Base-by-base conservation (phyloP, 2,888 invertebrate species). In the Tetheella fluctuosa region DNA sequence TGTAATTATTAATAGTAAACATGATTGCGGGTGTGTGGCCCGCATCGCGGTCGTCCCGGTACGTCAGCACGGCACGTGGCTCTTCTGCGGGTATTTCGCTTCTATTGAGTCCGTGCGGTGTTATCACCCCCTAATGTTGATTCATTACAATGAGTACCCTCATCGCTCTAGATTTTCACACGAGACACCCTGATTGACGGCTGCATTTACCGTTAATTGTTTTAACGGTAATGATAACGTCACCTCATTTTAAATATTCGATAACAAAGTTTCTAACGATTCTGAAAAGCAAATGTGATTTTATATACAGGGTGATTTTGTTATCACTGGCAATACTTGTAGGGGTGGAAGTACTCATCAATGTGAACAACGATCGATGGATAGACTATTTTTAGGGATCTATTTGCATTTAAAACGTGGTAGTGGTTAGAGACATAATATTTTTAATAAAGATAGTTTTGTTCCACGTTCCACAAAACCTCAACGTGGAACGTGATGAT, bases 81-180 rank as follows among this genome's bases (percentile, higher is more conserved):
- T 25, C 25, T 23, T 56, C 66, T 69, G 73, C 69, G 71, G 66
- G 69, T 34, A 48, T n/a, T 25, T 48, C n/a, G 52, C 57, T 57
- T 59, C 54, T 48, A 65, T 63, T 68, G 74, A 64, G 63, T 60
- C 64, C 17, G 20, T 8, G 20, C 20, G 48, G 61, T 72, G 77
- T 82, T 88, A 86, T 89, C 90, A 87, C 79, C 86, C 88, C 80
- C 73, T 71, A 67, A 70, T 77, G 66, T 66, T 69, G 58, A 76
- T 71, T 71, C 73, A 79, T 85, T 83, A 73, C 67, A 63, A 68
- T 70, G 66, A 82, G 80, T 85, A 84, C 90, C 90, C 90, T 71
- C 81, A 91, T 91, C 75, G 81, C 74, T 81, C 84, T 86, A 84
- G 79, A 88, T 90, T 88, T 86, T 87, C 88, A 89, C 88, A 86